These are phyloP conservation scores for Colossoma macropomum DNA, from an alignment of 2,113 vertebrate genomes.

Conservation along the genomic window DNA sequence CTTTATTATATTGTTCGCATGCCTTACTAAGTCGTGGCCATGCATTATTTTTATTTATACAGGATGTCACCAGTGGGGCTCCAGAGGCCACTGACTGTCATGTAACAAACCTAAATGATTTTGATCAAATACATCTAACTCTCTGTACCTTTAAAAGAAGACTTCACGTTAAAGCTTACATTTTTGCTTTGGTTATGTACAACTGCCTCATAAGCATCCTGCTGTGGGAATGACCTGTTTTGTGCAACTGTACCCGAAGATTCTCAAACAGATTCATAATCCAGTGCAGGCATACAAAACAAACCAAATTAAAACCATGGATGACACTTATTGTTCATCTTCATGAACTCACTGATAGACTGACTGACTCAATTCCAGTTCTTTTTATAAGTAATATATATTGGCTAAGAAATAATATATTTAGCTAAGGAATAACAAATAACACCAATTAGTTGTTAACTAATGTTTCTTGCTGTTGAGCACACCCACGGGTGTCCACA, in stretches of 20 bases:
- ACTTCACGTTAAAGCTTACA: not conserved
- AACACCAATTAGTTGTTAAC: conserved; percentile 3
- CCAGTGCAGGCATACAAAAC: conserved; percentile 7
- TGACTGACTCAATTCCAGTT: not conserved
- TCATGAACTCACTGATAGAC: not conserved
- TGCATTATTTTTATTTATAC: too few relatives aligned
- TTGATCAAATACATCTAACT: not conserved
- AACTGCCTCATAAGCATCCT: too few relatives aligned
- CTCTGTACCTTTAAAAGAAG: not conserved
- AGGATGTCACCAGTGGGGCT: too few relatives aligned
- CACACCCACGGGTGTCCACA: not conserved
- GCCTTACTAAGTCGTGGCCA: too few relatives aligned
- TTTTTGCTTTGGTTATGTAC: too few relatives aligned
- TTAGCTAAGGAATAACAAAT: not conserved
- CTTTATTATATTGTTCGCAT: too few relatives aligned
- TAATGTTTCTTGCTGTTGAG: not conserved
- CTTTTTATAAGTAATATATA: not conserved
- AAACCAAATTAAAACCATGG: not conserved
- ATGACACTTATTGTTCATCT: too few relatives aligned
- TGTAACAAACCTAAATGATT: not conserved
- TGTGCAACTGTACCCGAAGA: not conserved
- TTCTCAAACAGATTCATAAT: not conserved
- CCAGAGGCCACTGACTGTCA: not conserved
- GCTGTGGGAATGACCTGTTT: too few relatives aligned
- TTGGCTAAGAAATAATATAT: too few relatives aligned